Evolutionary conservation across 2,113 vertebrate genomes (phyloP), one percentile per base, ranked within the genome.

Genomic region (Cottus gobio): DNA sequence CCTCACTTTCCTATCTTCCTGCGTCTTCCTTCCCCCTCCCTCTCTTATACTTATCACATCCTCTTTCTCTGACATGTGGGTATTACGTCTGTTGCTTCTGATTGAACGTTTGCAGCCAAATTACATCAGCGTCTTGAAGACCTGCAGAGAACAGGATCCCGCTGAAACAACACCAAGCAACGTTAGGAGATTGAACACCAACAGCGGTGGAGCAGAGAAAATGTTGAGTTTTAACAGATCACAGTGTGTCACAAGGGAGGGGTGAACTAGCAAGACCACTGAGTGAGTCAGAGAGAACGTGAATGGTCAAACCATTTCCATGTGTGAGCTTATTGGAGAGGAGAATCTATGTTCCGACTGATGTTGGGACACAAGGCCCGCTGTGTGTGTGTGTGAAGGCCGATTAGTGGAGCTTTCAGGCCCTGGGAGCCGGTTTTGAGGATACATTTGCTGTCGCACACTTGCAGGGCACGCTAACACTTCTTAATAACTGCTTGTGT

Each of bases 1-100:
- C 71, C 69, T 86, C 62, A 74, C 58, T 89, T 91, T 87, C 88
- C 79, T 84, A 86, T 88, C 89, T 87, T 84, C 80, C 86, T 84
- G 73, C n/a, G 60, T 78, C 76, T 83, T 57, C 79, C 50, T 24
- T 44, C 76, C 74, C 75, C 83, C 75, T 37, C 68, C 75, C 24
- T 11, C 69, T 44, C 46, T 65, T 31, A 48, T 71, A 83, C 83
- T 90, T 90, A 87, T 91, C 86, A 50, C 84, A 82, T 91, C 88
- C 75, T 80, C 87, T 84, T 81, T 78, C 77, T 77, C 77, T 52
- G 84, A 83, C 82, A 75, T 79, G 67, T 77, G 85, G 79, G 66
- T 66, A 83, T 70, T n/a, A 71, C 28, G 70, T 86, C 89, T 84
- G 74, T 78, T 82, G 60, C 81, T 69, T 71, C 70, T 28, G 48